Evolutionary conservation across 2,797 vertebrate species (phyloP), one percentile per base, ranked within the genome.

Genomic region (Darevskia mixta): DNA sequence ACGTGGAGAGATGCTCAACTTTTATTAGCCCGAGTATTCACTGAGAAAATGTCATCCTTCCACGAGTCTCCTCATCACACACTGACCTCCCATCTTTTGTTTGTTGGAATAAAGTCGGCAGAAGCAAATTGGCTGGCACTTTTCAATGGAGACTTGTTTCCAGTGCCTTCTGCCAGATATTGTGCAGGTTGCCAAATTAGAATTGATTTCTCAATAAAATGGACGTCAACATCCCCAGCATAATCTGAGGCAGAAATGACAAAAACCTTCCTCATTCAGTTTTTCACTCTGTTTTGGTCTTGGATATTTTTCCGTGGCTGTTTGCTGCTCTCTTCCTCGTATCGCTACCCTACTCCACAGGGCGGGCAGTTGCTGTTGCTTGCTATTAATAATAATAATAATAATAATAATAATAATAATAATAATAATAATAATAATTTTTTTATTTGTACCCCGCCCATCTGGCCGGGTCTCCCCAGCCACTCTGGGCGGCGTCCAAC

Each of bases 171-270:
- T 96, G 95, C 96, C 96, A 96, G 95, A 94, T 91, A 95, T 93
- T 83, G 79, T 90, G 91, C 69, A 80, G 95, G 95, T 92, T 95
- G 96, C 96, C 97, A 97, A 96, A 95, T 96, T 96, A 96, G 95
- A 96, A 97, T 97, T 96, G 97, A 97, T 97, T 97, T 97, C 96
- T 96, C 95, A 96, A 97, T 97, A 97, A 97, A 96, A 97, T 93
- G 94, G 94, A 95, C 94, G 96, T 97, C 96, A 96, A 91, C 94
- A 93, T 96, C 90, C 93, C 92, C 95, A 93, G 93, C 94, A 94
- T 95, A 95, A 96, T 95, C 95, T 69, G 69, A 96, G 93, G 91
- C 89, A 96, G 94, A 96, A 92, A 96, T 94, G 93, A 96, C 94
- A 95, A 95, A 95, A 96, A 95, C 93, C 91, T 90, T 91, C 93